A percentile compares a stretch with the other conserved stretches of the same genome.
These are phyloP conservation scores for Vanessa tameamea DNA, from an alignment of 1,140 invertebrate genomes.

Conservation along the genomic window DNA sequence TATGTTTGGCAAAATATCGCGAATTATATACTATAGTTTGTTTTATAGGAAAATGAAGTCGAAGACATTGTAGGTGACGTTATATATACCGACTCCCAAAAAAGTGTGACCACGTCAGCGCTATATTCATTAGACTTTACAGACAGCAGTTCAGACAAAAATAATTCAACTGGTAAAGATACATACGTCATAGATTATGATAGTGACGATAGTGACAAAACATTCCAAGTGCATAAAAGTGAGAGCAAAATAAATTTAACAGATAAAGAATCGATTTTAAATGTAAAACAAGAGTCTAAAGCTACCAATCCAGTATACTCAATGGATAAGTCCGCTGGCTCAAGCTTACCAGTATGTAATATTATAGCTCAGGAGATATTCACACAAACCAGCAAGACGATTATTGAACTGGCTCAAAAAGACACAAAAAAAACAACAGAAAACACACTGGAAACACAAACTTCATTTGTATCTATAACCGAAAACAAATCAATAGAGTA, in stretches of 20 bases:
- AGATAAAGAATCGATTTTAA: conserved; percentile 26
- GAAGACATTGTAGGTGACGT: conserved; percentile 66
- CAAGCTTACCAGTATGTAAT: conserved; percentile 40
- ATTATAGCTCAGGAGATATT: conserved; percentile 60
- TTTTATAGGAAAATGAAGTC: conserved; percentile 61
- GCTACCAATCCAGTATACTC: background rate
- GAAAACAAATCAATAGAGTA: conserved; percentile 61
- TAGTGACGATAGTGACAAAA: conserved; percentile 60
- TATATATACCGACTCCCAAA: conserved; percentile 64
- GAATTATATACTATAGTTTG: background rate
- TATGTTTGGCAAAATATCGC: too few relatives aligned
- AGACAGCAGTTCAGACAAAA: conserved; percentile 63
- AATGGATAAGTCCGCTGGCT: conserved; percentile 27
- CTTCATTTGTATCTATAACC: conserved; percentile 61
- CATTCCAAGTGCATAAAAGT: conserved; percentile 39
- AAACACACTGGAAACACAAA: conserved; percentile 65
- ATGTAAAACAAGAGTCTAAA: conserved; percentile 13
- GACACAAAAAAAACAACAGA: conserved; percentile 28
- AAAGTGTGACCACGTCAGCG: conserved; percentile 67
- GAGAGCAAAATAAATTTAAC: conserved; percentile 43
- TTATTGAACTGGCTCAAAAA: conserved; percentile 63
- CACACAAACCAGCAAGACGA: conserved; percentile 74
- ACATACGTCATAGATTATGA: conserved; percentile 67
- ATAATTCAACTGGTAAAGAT: conserved; percentile 66
- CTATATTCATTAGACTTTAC: conserved; percentile 69